Percentiles rank a stretch among this genome's conserved stretches.
Evolutionary conservation across 2,113 vertebrate genomes (phyloP).

Genomic region (Laticauda laticaudata): DNA sequence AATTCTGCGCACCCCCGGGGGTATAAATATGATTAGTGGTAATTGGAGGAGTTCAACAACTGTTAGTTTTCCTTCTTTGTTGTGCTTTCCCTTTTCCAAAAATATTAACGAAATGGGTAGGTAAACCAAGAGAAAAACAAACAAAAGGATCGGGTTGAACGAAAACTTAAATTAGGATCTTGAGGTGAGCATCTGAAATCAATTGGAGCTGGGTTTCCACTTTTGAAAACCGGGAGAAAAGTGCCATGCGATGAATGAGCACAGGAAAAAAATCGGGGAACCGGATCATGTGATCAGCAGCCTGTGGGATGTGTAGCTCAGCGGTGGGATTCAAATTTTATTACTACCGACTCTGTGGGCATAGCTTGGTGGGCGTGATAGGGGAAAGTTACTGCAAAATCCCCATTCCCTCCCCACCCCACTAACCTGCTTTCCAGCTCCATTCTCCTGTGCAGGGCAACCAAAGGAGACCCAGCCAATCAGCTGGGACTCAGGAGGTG

Average conservation of each 20-base stretch:
- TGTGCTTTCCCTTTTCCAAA: conserved; percentile 59
- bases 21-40: conserved; percentile 65
- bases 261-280: background rate
- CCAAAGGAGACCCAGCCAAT: too few relatives aligned
- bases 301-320: background rate
- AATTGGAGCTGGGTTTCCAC: conserved; percentile 47
- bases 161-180: conserved; percentile 44
- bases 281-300: background rate
- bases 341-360: too few relatives aligned
- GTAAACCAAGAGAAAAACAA: conserved; percentile 54
- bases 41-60: conserved; percentile 67
- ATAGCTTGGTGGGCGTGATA: too few relatives aligned
- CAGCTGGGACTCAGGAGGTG: too few relatives aligned
- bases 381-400: too few relatives aligned
- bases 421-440: too few relatives aligned
- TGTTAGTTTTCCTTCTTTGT: conserved; percentile 65
- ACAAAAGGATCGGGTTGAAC: conserved; percentile 62
- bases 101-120: conserved; percentile 55
- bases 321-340: too few relatives aligned
- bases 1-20: conserved; percentile 62
- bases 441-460: too few relatives aligned
- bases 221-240: background rate
- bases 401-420: too few relatives aligned
- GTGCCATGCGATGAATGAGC: conserved; percentile 44
- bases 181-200: conserved; percentile 43